A percentile compares a stretch with the other conserved stretches of the same genome.
phyloP scores from a whole-genome alignment of 2,797 vertebrate genomes.

The Percopsis omiscomaycus region DNA sequence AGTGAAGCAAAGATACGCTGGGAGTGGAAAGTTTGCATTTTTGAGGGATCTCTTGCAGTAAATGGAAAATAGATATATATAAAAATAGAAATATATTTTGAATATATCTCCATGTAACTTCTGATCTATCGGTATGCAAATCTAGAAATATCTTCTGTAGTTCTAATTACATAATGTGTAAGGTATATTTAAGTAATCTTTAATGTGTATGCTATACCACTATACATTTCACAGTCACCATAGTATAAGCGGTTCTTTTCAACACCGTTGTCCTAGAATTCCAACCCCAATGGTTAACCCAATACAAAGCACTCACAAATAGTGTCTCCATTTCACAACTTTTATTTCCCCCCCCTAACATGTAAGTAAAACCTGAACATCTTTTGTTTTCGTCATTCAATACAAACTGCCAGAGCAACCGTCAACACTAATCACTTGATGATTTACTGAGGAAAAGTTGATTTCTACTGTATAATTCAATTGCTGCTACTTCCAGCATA shows the following conservation, averaged over 20 bases:
- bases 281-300: not conserved
- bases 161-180: not conserved
- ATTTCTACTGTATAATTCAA: constrained; percentile 69
- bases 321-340: constrained; percentile 58
- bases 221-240: too few species aligned
- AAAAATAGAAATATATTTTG: too few species aligned
- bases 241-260: too few species aligned
- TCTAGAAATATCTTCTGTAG: not conserved
- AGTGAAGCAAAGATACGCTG: not conserved
- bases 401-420: constrained; percentile 68
- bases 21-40: not conserved
- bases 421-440: constrained; percentile 60
- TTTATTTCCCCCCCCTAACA: constrained; percentile 42
- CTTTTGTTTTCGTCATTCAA: constrained; percentile 36
- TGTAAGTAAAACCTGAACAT: constrained; percentile 68
- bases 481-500: constrained; percentile 71
- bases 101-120: too few species aligned
- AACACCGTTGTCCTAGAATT: too few species aligned
- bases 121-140: too few species aligned
- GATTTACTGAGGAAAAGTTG: constrained; percentile 66
- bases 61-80: not conserved
- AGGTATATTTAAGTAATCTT: not conserved
- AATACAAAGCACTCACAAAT: constrained; percentile 21
- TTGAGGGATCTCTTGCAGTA: not conserved
- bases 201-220: not conserved